Conservation (phyloP, 2,888 invertebrate genomes). For the Bombylius major region DNA sequence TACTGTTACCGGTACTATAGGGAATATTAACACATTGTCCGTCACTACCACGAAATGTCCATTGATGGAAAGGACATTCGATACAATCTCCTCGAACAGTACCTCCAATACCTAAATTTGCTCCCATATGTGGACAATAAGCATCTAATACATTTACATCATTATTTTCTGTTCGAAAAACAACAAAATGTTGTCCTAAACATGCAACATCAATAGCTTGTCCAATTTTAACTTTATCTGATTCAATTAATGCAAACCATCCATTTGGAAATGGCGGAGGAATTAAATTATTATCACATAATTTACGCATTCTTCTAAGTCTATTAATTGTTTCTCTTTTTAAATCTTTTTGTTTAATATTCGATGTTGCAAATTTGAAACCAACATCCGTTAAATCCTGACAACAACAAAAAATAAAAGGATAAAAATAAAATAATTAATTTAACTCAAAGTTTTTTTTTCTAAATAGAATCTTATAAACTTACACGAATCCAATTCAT, state of each 20-base stretch:
- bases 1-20: slow-evolving; percentile 40
- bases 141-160: slow-evolving; percentile 61
- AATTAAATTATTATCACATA: slow-evolving; percentile 43
- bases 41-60: slow-evolving; percentile 63
- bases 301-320: slow-evolving; percentile 40
- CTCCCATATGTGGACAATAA: slow-evolving; percentile 83
- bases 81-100: slow-evolving; percentile 63
- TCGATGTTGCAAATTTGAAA: slow-evolving; percentile 9
- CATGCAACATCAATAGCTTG: slow-evolving; percentile 49
- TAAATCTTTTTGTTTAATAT: background rate
- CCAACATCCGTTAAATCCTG: slow-evolving; percentile 22
- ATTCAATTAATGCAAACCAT: slow-evolving; percentile 72
- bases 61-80: slow-evolving; percentile 82
- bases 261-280: slow-evolving; percentile 85
- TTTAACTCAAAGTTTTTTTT: background rate
- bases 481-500: slow-evolving; percentile 24
- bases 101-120: slow-evolving; percentile 72
- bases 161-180: slow-evolving; percentile 53
- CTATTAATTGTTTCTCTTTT: slow-evolving; percentile 33
- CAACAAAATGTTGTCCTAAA: slow-evolving; percentile 58
- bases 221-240: slow-evolving; percentile 42
- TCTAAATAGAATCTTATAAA: background rate
- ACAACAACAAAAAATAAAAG: background rate
- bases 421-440: background rate
- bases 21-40: slow-evolving; percentile 68